These are phyloP conservation scores for Zaprionus inermis DNA, from an alignment of 1,140 invertebrate species.

Conservation along the genomic window DNA sequence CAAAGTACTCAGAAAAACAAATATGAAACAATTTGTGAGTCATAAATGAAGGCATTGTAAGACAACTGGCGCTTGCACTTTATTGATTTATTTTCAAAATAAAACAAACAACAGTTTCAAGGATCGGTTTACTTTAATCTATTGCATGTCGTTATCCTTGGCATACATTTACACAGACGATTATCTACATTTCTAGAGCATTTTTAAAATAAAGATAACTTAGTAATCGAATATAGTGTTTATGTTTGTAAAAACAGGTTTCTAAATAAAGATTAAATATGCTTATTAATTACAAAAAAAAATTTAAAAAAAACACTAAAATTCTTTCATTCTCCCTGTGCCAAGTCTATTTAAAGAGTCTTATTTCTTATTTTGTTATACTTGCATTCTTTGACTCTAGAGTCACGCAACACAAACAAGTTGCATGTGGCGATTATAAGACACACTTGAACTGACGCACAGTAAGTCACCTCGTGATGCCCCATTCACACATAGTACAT, in stretches of 20 bases:
- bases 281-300: neutral
- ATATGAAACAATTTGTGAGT: constrained; percentile 37
- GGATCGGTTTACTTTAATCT: constrained; percentile 20
- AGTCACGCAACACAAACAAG: constrained; percentile 66
- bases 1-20: constrained; percentile 24
- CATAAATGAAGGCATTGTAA: constrained; percentile 15
- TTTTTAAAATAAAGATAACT: neutral
- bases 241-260: neutral
- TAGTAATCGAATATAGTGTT: neutral
- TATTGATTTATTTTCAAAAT: constrained; percentile 39
- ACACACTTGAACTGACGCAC: constrained; percentile 59
- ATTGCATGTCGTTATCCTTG: constrained; percentile 21
- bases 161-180: neutral
- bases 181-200: constrained; percentile 1
- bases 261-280: neutral
- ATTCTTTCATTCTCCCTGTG: neutral
- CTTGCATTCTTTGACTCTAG: constrained; percentile 57
- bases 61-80: constrained; percentile 19
- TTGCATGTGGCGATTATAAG: constrained; percentile 51
- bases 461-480: constrained; percentile 19
- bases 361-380: constrained; percentile 20
- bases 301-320: neutral
- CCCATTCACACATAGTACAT: constrained; percentile 6
- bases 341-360: constrained; percentile 5
- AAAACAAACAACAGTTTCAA: constrained; percentile 11